Base-by-base conservation (phyloP, 2,113 vertebrate genomes). In the Suncus etruscus region DNA sequence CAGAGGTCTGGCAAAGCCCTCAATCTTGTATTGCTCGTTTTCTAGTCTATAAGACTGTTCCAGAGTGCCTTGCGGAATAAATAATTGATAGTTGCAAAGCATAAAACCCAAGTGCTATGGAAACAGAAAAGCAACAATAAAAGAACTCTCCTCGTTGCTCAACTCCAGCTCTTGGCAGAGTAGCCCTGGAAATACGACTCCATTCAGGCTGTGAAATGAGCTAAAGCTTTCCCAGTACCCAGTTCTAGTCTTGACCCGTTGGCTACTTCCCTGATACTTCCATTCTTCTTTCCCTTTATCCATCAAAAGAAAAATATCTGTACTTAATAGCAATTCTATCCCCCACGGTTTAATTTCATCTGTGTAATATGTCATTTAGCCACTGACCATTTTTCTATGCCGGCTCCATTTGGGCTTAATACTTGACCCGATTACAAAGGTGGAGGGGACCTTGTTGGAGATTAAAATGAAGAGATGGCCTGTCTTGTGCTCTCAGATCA, bases 51-150 rank as follows among this genome's bases (percentile, higher is more conserved):
- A 50, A 68, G 12, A 74, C 61, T 89, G 94, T 79, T 84, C 83
- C 4, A 11, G 50, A 78, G 91, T 15, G 69, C 29, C 61, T 83
- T 50, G 69, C 8, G 58, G 83, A 92, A 83, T 82, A 73, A 92
- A 89, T 95, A 91, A 94, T 92, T 65, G 94, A 89, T 76, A 66
- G 91, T 84, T 89, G 76, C 78, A 93, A 86, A 94, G 83, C 65
- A 6, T 48, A 58, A 90, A 86, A 68, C 73, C 45, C 15, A 5
- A 61, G 90, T 84, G 81, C 68, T 79, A 63, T 22, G 78, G 91
- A 91, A 92, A 89, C 32, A 91, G 89, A 94, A 93, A 77, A 65
- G 16, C 72, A 86, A 70, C 24, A 48, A 54, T 18, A 79, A 82
- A 82, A 16, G 31, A 20, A 54, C 51, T 79, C 32, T 81, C 45